These are phyloP conservation scores for Pristionchus entomophagus DNA, from an alignment of 2,888 invertebrate species.

Conservation along the genomic window DNA sequence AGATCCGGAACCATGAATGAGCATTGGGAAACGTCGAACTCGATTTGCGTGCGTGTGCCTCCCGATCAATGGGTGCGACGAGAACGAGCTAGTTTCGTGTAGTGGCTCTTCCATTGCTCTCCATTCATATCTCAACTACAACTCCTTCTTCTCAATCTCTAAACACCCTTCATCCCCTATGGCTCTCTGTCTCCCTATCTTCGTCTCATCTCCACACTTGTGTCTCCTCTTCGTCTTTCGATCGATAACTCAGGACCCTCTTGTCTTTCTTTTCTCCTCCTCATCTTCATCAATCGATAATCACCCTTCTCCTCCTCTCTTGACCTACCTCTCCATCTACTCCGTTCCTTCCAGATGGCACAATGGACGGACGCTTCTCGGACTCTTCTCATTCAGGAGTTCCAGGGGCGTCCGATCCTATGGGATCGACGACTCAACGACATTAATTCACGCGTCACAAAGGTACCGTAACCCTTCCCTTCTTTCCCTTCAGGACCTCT, in stretches of 20 bases:
- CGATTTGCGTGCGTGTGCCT: not conserved
- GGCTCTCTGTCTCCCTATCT: not conserved
- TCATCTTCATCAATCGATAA: not conserved
- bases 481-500: not conserved
- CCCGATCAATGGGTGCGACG: constrained; percentile 6
- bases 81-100: constrained; percentile 23
- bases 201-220: constrained; percentile 27
- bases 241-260: constrained; percentile 38
- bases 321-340: not conserved
- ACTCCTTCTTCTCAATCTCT: too few species aligned
- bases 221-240: constrained; percentile 28
- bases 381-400: constrained; percentile 56
- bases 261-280: not conserved
- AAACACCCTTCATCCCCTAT: not conserved
- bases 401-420: constrained; percentile 48
- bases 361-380: constrained; percentile 64
- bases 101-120: not conserved
- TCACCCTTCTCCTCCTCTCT: not conserved
- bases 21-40: constrained; percentile 5
- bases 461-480: constrained; percentile 40
- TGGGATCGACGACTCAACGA: constrained; percentile 47
- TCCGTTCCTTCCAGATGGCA: constrained; percentile 52
- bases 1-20: too few species aligned
- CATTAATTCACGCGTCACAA: constrained; percentile 41
- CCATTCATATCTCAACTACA: not conserved